Evolutionary conservation across 2,113 vertebrate species (phyloP).

Genomic region (Microtus pennsylvanicus): DNA sequence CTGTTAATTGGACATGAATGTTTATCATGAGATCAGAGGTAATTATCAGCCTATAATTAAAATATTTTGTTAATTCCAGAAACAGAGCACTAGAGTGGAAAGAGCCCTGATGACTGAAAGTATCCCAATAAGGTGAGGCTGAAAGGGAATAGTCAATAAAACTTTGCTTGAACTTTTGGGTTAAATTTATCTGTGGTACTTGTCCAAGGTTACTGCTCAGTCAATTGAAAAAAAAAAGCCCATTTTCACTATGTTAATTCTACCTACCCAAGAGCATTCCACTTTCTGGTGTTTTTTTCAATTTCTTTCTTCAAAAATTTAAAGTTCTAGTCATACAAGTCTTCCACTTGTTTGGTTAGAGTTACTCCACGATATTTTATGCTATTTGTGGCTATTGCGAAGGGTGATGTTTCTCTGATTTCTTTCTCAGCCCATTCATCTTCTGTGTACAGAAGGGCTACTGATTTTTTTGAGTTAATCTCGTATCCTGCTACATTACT

Average conservation of each 20-base stretch:
- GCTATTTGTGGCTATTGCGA: too few relatives aligned
- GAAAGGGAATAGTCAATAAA: not conserved
- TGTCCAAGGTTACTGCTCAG: not conserved
- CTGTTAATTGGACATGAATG: not conserved
- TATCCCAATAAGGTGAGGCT: not conserved
- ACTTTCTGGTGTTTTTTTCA: too few relatives aligned
- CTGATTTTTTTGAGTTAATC: too few relatives aligned
- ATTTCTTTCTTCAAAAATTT: too few relatives aligned
- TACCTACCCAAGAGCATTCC: too few relatives aligned
- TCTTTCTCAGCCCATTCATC: too few relatives aligned
- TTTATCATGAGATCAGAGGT: not conserved
- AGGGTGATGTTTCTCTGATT: too few relatives aligned
- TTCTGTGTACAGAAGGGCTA: too few relatives aligned
- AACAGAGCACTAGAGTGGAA: not conserved
- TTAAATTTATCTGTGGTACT: not conserved
- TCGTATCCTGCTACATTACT: too few relatives aligned
- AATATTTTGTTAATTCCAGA: not conserved
- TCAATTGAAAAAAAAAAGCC: not conserved
- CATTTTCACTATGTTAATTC: not conserved
- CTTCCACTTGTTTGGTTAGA: too few relatives aligned
- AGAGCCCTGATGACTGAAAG: not conserved
- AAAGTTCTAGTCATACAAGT: too few relatives aligned
- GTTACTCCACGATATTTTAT: too few relatives aligned
- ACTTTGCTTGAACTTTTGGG: not conserved
- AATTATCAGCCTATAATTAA: slow-evolving; percentile 7